phyloP scores from a whole-genome alignment of 2,797 vertebrate species.

The Manis javanica region DNA sequence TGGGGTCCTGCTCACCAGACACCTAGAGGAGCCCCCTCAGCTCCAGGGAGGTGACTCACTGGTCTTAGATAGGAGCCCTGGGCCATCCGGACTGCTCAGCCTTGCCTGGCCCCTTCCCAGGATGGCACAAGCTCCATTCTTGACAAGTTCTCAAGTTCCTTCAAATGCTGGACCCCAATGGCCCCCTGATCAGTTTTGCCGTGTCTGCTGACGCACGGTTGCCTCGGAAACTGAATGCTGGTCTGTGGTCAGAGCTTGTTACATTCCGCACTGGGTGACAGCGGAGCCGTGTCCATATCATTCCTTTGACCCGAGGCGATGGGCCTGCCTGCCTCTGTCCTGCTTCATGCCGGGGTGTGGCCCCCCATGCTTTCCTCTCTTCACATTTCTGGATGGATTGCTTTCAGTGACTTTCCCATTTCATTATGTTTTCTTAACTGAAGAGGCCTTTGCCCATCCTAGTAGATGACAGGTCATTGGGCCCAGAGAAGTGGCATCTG shows the following conservation, averaged over 20 bases:
- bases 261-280: not conserved
- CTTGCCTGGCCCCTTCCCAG: not conserved
- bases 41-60: not conserved
- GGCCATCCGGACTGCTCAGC: not conserved
- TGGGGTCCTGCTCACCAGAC: not conserved
- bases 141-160: not conserved
- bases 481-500: not conserved
- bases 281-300: not conserved
- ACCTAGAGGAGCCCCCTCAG: not conserved
- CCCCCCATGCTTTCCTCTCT: accelerated
- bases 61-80: not conserved
- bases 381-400: not conserved
- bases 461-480: too few relatives aligned
- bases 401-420: not conserved
- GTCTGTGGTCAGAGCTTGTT: not conserved
- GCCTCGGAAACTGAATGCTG: not conserved
- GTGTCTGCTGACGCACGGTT: not conserved
- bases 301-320: not conserved
- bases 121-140: accelerated
- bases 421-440: not conserved
- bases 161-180: accelerated
- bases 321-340: not conserved
- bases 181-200: too few relatives aligned
- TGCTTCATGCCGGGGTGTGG: not conserved
- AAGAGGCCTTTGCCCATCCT: not conserved